Conservation (phyloP, 2,113 vertebrate species). For the Camarhynchus parvulus region DNA sequence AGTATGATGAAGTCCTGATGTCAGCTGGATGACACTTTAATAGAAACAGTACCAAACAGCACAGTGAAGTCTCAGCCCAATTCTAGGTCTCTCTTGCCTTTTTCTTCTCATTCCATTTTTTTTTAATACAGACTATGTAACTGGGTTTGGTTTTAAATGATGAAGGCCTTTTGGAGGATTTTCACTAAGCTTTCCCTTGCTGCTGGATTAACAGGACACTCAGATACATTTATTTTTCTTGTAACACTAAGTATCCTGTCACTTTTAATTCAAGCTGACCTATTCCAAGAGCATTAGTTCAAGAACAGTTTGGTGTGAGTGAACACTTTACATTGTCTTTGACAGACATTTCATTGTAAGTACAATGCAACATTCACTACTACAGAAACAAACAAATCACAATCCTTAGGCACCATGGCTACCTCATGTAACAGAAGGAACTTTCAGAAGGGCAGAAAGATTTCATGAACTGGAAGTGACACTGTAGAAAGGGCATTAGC, state of each 20-base stretch:
- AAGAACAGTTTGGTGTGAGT: conserved; percentile 1
- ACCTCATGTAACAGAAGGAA: not conserved
- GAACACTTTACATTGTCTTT: conserved; percentile 8
- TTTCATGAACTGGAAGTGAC: not conserved
- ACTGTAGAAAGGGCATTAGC: not conserved
- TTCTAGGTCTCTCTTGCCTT: not conserved
- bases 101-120: not conserved
- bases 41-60: not conserved
- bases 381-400: not conserved
- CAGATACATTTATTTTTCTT: not conserved
- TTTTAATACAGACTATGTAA: not conserved
- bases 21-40: not conserved
- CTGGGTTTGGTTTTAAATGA: not conserved
- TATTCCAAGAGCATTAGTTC: conserved; percentile 33
- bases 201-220: conserved; percentile 14
- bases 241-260: conserved; percentile 34
- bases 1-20: not conserved
- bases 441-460: not conserved
- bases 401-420: not conserved
- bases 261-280: conserved; percentile 53
- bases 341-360: conserved; percentile 60
- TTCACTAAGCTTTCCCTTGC: not conserved
- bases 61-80: not conserved
- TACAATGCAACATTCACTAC: conserved; percentile 37
- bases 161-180: not conserved